These are phyloP conservation scores for Gracilinanus agilis DNA, from an alignment of 2,113 vertebrate species.

Conservation along the genomic window DNA sequence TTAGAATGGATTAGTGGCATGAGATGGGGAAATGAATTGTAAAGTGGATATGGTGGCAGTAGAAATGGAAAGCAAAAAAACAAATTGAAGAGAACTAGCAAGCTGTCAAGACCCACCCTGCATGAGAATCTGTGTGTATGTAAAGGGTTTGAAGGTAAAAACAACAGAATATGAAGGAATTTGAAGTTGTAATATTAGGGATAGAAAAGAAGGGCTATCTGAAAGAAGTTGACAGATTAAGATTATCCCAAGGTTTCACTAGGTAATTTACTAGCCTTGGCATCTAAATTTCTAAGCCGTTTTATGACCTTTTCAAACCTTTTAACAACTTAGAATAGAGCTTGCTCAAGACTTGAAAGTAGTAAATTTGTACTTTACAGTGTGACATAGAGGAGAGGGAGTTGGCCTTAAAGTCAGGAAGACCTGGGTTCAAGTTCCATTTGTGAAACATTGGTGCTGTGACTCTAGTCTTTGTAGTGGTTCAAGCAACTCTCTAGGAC, in stretches of 20 bases:
- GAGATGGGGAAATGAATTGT: slow-evolving; percentile 20
- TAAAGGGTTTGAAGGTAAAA: slow-evolving; percentile 77
- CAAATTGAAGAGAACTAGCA: slow-evolving; percentile 56
- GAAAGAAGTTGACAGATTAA: slow-evolving; percentile 62
- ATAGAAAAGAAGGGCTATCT: slow-evolving; percentile 67
- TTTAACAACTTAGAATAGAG: slow-evolving; percentile 41
- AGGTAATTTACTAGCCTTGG: slow-evolving; percentile 44
- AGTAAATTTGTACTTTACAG: slow-evolving; percentile 35
- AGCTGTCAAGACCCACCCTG: slow-evolving; percentile 43
- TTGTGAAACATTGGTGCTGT: neutral
- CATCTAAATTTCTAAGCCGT: slow-evolving; percentile 52
- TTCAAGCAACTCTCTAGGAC: neutral
- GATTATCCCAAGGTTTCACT: slow-evolving; percentile 55
- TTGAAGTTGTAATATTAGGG: slow-evolving; percentile 74
- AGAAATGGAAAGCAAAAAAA: slow-evolving; percentile 54
- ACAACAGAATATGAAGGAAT: slow-evolving; percentile 75
- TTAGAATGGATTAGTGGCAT: slow-evolving; percentile 50
- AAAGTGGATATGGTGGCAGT: slow-evolving; percentile 46
- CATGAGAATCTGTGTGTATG: slow-evolving; percentile 36
- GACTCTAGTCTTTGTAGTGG: neutral
- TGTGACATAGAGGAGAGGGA: neutral
- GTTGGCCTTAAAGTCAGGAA: neutral
- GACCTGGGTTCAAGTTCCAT: neutral
- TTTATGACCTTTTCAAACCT: slow-evolving; percentile 58
- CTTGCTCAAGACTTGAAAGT: slow-evolving; percentile 42